A percentile compares a stretch with the other conserved stretches of the same genome.
Evolutionary conservation across 2,797 vertebrate species (phyloP).

Genomic region (Selene dorsalis): DNA sequence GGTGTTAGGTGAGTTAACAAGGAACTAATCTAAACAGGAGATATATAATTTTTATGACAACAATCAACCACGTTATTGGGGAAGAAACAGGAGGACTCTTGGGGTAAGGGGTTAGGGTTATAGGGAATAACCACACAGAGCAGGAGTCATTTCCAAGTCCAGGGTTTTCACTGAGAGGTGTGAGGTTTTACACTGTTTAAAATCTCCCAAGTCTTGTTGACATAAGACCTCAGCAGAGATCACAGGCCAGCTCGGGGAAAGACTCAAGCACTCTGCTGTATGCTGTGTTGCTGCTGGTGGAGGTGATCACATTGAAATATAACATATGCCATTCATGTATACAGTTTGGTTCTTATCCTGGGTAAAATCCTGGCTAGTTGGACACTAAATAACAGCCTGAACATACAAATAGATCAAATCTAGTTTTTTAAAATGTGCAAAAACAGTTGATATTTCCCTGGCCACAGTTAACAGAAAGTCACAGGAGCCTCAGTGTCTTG

Average conservation of each 20-base stretch:
- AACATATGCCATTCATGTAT: conserved; percentile 28
- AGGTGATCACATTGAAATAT: conserved; percentile 28
- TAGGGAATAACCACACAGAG: conserved; percentile 7
- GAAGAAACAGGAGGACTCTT: background rate
- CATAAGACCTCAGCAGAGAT: conserved; percentile 62
- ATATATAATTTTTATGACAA: background rate
- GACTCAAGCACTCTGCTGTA: conserved; percentile 34
- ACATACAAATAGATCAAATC: background rate
- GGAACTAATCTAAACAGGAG: background rate
- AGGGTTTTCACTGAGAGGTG: conserved; percentile 59
- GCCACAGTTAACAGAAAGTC: conserved; percentile 1
- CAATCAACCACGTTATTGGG: conserved; percentile 5
- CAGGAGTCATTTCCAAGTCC: conserved; percentile 45
- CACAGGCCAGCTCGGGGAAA: conserved; percentile 29
- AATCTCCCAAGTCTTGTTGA: conserved; percentile 66
- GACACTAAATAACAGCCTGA: background rate
- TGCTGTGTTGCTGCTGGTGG: conserved; percentile 1
- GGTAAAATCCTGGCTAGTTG: background rate
- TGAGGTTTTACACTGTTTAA: conserved; percentile 69
- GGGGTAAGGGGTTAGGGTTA: background rate
- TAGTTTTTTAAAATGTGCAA: background rate
- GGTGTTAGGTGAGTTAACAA: background rate
- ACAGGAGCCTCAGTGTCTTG: conserved; percentile 14
- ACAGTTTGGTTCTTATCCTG: conserved; percentile 7
- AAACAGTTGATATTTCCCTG: background rate